phyloP scores from a whole-genome alignment of 2,797 vertebrate genomes.

The Mus minutoides region DNA sequence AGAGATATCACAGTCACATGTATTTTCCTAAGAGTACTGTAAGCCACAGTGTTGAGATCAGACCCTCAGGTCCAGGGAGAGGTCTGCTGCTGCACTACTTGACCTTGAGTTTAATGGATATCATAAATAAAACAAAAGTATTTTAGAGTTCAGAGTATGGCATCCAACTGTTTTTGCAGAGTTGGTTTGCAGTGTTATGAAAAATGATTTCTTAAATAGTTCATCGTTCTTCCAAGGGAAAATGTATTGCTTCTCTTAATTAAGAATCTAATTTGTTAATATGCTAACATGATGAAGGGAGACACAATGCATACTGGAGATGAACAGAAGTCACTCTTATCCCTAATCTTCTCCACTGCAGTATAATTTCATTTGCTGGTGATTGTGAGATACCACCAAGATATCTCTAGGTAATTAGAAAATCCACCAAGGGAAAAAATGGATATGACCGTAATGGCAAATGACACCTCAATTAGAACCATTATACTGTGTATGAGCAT shows the following conservation, averaged over 20 bases:
- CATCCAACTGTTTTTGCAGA: neutral
- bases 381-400: neutral
- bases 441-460: neutral
- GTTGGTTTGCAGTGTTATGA: neutral
- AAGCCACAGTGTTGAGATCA: neutral
- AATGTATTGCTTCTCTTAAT: constrained; percentile 12
- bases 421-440: neutral
- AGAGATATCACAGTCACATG: neutral
- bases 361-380: constrained; percentile 46
- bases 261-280: constrained; percentile 45
- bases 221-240: constrained; percentile 40
- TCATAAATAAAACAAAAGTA: neutral
- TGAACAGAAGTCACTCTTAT: constrained; percentile 42
- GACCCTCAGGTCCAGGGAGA: neutral
- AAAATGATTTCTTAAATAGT: constrained; percentile 1
- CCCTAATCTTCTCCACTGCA: constrained; percentile 18
- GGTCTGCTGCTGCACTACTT: neutral
- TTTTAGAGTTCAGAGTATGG: neutral
- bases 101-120: constrained; percentile 20
- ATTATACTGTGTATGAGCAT: neutral
- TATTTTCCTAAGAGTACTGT: neutral
- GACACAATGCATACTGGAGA: constrained; percentile 6
- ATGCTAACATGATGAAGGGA: neutral
- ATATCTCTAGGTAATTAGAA: neutral
- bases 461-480: neutral